Evolutionary conservation across 2,797 vertebrate genomes (phyloP).

Genomic region (Thaleichthys pacificus): DNA sequence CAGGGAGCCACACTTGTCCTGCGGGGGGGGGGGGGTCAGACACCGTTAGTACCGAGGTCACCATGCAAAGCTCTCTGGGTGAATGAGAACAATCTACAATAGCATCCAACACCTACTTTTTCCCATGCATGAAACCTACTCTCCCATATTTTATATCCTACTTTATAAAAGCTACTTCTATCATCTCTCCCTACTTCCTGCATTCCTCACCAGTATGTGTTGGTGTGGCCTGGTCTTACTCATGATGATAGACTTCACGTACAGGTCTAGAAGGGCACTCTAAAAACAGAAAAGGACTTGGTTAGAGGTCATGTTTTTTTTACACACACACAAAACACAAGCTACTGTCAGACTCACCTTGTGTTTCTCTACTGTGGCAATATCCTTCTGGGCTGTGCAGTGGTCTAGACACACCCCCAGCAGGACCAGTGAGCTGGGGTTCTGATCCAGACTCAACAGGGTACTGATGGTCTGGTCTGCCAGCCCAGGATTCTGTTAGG

Average conservation of each 20-base stretch:
- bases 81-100: neutral
- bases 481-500: constrained; percentile 82
- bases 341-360: constrained; percentile 73
- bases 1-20: constrained; percentile 85
- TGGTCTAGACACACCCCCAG: constrained; percentile 88
- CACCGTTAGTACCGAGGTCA: too few relatives aligned
- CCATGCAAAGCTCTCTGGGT: too few relatives aligned
- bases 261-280: constrained; percentile 89
- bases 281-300: constrained; percentile 52
- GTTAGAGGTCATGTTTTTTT: neutral
- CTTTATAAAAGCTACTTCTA: too few relatives aligned
- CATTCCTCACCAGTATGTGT: constrained; percentile 83
- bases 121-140: neutral
- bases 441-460: constrained; percentile 86
- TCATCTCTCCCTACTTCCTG: too few relatives aligned
- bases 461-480: constrained; percentile 86
- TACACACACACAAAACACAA: neutral
- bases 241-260: constrained; percentile 90
- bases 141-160: constrained; percentile 3
- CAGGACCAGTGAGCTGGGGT: constrained; percentile 79
- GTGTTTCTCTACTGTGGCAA: constrained; percentile 80
- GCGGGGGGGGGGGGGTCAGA: constrained; percentile 39
- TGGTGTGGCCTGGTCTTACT: constrained; percentile 90
- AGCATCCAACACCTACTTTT: neutral
- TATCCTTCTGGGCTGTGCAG: constrained; percentile 85